Evolutionary conservation across 2,113 vertebrate species (phyloP), one percentile per base, ranked within the genome.

Genomic region (Semnornis frantzii): DNA sequence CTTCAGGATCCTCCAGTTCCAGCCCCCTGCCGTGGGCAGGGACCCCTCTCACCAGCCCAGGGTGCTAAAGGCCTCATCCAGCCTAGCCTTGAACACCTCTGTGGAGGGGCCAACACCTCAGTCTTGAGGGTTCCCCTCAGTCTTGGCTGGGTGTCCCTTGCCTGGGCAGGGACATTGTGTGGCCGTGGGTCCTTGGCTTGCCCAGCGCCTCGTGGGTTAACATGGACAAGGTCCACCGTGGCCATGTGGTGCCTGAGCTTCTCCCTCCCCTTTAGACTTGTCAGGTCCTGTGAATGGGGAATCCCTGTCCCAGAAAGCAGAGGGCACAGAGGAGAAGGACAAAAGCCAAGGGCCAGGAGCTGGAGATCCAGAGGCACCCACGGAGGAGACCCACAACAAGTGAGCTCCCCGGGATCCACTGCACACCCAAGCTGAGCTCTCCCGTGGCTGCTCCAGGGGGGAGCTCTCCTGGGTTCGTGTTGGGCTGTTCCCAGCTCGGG

Each of bases 241-340:
- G 21, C 8, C 9, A 4, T 6, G 15, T 0, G 3, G 14, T 24
- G 8, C 12, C 81, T 70, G 15, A 86, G 3, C 48, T 24, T 77
- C 5, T 42, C 10, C 68, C 24, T 78, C 39, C 48, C 18, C 13
- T 23, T 13, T 57, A 98, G 98, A 98, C 58, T 95, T 98, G n/a
- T 92, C 97, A 1, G 94, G 95, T 7, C 98, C 99, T 4, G 97
- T 99, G 79, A 99, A 99, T 1, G 99, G 99, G 1, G 98, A 99
- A 80, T 98, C 98, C 3, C 79, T 96, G 42, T 94, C 97, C 62
- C 98, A 98, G 93, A 99, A 98, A 50, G 96, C 93, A 0, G 97
- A 98, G 30, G 92, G 86, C 33, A 71, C 87, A 4, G 96, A 96
- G 20, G 97, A 97, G 78, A 97, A 97, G 95, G 97, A 97, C 31